Base-by-base conservation (phyloP, 2,888 invertebrate genomes). In the Andrena haemorrhoa region DNA sequence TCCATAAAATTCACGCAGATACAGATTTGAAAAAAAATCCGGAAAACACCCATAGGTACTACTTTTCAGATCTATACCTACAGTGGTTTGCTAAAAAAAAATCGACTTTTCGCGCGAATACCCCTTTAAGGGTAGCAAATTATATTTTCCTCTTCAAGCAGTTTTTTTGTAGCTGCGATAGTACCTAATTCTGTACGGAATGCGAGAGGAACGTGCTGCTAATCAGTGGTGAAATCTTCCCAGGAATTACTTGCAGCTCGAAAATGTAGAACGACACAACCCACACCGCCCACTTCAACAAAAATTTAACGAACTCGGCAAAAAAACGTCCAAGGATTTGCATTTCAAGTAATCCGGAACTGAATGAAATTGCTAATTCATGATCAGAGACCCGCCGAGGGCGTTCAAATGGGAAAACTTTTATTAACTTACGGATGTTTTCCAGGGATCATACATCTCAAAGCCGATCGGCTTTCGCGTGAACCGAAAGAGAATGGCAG, bases 391-490 rank as follows among this genome's bases (percentile, higher is more conserved):
- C 20, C 53, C 12, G 41, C 20, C 64, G 53, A 41, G 49, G 23
- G 61, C 31, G 31, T 61, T 68, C 53, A 20, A 68, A 68, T 56
- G 66, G 53, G 68, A 63, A 75, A 66, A 78, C 35, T 75, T 75
- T 75, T 66, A 75, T 78, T 68, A 68, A 61, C 61, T 68, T 61
- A 61, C 35, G 53, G 75, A 75, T 47, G 31, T 61, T 75, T 75
- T 63, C 51, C 31, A 66, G 29, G 35, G 60, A 60, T 64, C 20
- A 20, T 66, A 35, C 35, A 68, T 63, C 33, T 66, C 16, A 8
- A 61, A 23, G 58, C 20, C 20, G 58, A 41, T 64, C 49, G 29
- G 20, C 56, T 64, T 41, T 33, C 53, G 31, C 23, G 20, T 23
- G 33, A 75, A 53, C 31, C 35, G 26, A 12, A 20, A 1, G 23